These are phyloP conservation scores for Gorsachius goisagi DNA, from an alignment of 2,113 vertebrate genomes.

Conservation along the genomic window DNA sequence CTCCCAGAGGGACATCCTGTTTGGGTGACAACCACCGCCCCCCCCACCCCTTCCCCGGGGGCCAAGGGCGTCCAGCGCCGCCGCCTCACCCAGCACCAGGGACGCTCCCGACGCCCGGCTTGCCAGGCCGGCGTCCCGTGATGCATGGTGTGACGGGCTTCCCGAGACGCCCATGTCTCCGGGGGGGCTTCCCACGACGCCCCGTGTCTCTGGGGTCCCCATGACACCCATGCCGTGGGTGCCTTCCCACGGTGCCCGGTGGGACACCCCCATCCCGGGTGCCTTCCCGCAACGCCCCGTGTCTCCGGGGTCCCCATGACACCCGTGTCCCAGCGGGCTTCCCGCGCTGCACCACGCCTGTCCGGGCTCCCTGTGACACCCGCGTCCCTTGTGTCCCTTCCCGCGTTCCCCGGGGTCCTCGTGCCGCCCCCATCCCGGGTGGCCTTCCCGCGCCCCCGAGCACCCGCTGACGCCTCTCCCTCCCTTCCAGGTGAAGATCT, in stretches of 20 bases:
- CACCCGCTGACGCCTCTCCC: background rate
- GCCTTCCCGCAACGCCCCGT: accelerated
- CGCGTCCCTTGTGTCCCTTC: background rate
- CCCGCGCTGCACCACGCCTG: accelerated
- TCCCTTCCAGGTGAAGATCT: constrained; percentile 90
- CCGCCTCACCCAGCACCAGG: background rate
- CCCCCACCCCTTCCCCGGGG: background rate
- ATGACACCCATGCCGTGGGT: accelerated
- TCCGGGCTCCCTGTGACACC: background rate
- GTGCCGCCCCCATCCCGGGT: accelerated
- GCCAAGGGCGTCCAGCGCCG: background rate
- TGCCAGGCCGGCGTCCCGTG: background rate
- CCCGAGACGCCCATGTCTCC: background rate
- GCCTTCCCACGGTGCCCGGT: accelerated
- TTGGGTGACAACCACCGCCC: constrained; percentile 23
- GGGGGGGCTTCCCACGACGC: accelerated
- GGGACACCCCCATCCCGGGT: background rate
- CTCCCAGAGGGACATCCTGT: constrained; percentile 51
- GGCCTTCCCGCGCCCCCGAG: accelerated
- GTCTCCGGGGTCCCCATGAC: accelerated
- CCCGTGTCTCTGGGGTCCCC: accelerated
- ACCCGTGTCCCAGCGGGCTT: accelerated
- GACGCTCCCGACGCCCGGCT: background rate
- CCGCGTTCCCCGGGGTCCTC: accelerated
- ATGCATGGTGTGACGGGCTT: background rate